Evolutionary conservation across 2,113 vertebrate genomes (phyloP).

Genomic region (Apodemus sylvaticus): DNA sequence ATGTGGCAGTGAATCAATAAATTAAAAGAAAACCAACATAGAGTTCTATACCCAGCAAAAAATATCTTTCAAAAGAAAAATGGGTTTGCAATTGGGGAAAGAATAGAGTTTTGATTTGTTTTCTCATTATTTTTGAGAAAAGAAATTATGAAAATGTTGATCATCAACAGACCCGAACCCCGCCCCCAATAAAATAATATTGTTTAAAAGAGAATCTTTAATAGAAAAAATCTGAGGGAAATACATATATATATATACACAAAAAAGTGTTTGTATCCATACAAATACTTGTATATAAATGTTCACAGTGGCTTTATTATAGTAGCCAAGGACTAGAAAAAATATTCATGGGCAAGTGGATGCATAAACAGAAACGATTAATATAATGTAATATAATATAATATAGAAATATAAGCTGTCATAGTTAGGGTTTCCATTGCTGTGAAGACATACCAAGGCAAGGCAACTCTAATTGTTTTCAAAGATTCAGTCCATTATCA

Average conservation of each 20-base stretch:
- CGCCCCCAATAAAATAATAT: background rate
- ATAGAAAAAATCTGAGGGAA: background rate
- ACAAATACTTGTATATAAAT: constrained; percentile 23
- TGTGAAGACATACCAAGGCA: too few species aligned
- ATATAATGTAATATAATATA: too few species aligned
- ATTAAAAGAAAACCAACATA: constrained; percentile 7
- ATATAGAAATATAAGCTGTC: too few species aligned
- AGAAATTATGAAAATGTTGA: constrained; percentile 18
- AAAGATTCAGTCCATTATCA: too few species aligned
- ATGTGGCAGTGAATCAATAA: background rate
- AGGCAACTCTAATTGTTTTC: too few species aligned
- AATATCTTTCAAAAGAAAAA: constrained; percentile 10
- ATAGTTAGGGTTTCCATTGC: too few species aligned
- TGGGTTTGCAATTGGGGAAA: background rate
- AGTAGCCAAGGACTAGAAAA: constrained; percentile 38
- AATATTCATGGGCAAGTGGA: background rate
- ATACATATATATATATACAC: constrained; percentile 33
- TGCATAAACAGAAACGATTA: background rate
- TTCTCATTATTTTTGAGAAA: background rate
- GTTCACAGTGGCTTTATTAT: constrained; percentile 4
- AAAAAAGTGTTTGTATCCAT: constrained; percentile 2
- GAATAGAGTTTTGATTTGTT: background rate
- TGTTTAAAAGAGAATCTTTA: constrained; percentile 11
- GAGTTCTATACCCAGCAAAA: constrained; percentile 35
- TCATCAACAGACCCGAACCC: background rate